Percentiles rank a stretch among this genome's conserved stretches.
Evolutionary conservation across 2,888 invertebrate genomes (phyloP).

Genomic region (Tridacna crocea): DNA sequence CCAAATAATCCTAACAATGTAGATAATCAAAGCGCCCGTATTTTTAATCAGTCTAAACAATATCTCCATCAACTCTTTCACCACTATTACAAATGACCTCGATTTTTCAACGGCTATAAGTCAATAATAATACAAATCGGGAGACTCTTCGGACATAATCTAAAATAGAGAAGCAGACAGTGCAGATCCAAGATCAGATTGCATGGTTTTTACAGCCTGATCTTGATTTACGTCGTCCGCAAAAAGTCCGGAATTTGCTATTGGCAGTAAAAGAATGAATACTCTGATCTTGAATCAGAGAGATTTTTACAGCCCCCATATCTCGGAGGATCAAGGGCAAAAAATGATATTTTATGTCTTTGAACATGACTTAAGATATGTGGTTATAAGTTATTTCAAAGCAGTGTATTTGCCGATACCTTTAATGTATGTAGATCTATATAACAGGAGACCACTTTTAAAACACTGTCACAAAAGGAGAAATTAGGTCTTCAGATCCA

Average conservation of each 20-base stretch:
- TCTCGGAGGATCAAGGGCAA: neutral
- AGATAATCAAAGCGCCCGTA: conserved; percentile 10
- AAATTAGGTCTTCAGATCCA: neutral
- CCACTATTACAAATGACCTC: no score
- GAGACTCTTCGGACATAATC: no score
- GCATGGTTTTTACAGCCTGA: no score
- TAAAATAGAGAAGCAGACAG: no score
- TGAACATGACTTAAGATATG: neutral
- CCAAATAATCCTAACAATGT: conserved; percentile 23
- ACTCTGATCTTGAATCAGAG: conserved; percentile 1
- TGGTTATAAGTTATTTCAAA: no score
- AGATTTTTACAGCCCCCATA: conserved; percentile 16
- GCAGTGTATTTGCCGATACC: no score
- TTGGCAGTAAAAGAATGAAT: neutral
- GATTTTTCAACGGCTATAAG: no score
- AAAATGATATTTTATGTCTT: conserved; percentile 6
- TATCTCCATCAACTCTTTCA: neutral
- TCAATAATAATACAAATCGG: no score
- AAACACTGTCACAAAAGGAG: neutral
- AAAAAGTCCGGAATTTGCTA: no score
- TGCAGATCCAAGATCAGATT: no score
- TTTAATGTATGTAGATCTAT: no score
- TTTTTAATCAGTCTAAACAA: conserved; percentile 21
- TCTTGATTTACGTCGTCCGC: no score
- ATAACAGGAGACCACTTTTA: neutral